These are phyloP conservation scores for Aleadryas rufinucha DNA, from an alignment of 2,113 vertebrate species.

Conservation along the genomic window DNA sequence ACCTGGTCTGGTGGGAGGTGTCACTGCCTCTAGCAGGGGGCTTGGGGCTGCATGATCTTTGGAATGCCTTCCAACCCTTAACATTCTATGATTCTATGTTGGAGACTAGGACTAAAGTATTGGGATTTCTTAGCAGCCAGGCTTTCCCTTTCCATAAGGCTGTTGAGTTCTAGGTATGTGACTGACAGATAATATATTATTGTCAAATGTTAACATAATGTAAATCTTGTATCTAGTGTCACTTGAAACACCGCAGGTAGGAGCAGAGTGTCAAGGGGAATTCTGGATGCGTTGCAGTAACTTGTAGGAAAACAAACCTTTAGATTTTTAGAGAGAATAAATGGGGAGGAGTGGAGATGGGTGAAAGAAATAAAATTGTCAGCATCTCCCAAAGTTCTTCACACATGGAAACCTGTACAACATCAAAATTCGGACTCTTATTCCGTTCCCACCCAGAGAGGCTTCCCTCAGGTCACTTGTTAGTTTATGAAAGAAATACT, in stretches of 20 bases:
- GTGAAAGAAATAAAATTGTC: not conserved
- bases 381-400: not conserved
- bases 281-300: not conserved
- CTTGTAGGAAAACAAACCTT: not conserved
- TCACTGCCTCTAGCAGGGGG: too few relatives aligned
- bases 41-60: not conserved
- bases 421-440: not conserved
- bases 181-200: not conserved
- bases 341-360: not conserved
- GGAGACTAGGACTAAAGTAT: not conserved
- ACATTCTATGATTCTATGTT: not conserved
- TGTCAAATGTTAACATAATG: not conserved
- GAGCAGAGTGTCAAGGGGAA: not conserved
- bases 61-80: not conserved
- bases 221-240: not conserved
- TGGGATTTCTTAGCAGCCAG: not conserved
- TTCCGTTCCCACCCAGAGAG: not conserved
- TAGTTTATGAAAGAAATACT: conserved; percentile 4
- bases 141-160: not conserved
- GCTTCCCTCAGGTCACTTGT: conserved; percentile 18
- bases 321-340: not conserved
- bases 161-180: not conserved
- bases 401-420: not conserved
- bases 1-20: not conserved
- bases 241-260: not conserved